These are phyloP conservation scores for Formica exsecta DNA, from an alignment of 1,140 invertebrate genomes.

Conservation along the genomic window DNA sequence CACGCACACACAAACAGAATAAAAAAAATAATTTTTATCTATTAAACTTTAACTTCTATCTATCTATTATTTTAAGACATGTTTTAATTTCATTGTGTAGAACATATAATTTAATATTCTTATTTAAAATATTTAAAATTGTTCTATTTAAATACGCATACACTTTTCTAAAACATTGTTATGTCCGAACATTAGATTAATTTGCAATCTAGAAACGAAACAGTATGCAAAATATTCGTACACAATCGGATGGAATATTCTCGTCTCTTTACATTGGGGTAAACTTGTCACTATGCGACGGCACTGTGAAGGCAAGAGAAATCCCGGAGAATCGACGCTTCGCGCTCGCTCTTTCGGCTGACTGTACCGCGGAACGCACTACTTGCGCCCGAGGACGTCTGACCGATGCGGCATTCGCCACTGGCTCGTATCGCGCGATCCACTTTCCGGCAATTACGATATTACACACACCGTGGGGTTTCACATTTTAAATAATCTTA, in stretches of 20 bases:
- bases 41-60: background rate
- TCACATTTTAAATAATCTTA: background rate
- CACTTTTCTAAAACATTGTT: background rate
- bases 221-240: background rate
- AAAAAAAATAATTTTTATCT: background rate
- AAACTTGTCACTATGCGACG: conserved; percentile 40
- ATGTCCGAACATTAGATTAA: background rate
- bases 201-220: background rate
- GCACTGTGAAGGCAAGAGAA: conserved; percentile 25
- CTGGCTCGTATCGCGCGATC: conserved; percentile 54
- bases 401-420: conserved; percentile 80
- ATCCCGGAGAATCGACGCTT: conserved; percentile 53
- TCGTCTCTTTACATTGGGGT: conserved; percentile 19
- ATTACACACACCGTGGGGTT: background rate
- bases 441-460: conserved; percentile 15
- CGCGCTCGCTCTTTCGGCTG: conserved; percentile 47
- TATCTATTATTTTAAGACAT: background rate
- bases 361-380: conserved; percentile 64
- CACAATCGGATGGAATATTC: background rate
- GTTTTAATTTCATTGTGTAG: background rate
- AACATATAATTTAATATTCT: background rate
- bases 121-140: background rate
- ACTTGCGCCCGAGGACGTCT: conserved; percentile 67
- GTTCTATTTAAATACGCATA: background rate
- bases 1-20: background rate